phyloP scores from a whole-genome alignment of 2,888 invertebrate genomes.

The Seira ritae region DNA sequence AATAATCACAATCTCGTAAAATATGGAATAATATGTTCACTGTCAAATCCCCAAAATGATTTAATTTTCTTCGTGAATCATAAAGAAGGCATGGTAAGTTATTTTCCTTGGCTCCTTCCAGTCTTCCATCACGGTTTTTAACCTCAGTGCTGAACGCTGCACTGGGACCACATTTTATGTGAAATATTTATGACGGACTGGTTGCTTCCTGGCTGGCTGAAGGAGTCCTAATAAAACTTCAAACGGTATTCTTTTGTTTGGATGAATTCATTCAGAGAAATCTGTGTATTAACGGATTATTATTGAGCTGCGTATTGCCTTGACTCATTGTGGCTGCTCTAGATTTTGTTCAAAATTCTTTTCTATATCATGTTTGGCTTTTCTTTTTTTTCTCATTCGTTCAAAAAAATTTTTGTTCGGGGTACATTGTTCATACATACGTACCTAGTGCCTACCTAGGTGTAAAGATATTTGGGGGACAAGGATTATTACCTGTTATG shows the following conservation, averaged over 20 bases:
- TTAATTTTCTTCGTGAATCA: neutral
- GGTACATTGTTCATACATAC: neutral
- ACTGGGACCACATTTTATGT: neutral
- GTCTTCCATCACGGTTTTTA: too few species aligned
- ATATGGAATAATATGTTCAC: too few species aligned
- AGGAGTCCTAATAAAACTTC: neutral
- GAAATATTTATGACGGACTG: neutral
- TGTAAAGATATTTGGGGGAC: too few species aligned
- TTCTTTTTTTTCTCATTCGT: too few species aligned
- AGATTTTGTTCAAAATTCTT: neutral
- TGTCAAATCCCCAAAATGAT: neutral
- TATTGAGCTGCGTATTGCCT: neutral
- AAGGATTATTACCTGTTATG: too few species aligned
- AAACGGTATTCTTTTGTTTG: neutral
- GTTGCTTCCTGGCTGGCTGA: neutral
- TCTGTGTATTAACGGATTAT: neutral
- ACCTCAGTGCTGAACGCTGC: too few species aligned
- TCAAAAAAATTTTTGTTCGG: too few species aligned
- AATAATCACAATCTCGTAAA: too few species aligned
- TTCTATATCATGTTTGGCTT: neutral
- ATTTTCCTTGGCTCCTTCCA: neutral
- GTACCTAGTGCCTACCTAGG: neutral
- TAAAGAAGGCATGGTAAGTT: neutral
- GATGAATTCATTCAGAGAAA: neutral
- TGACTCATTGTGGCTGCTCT: neutral